Base-by-base conservation (phyloP, 2,888 invertebrate genomes). In the Dolomedes plantarius region DNA sequence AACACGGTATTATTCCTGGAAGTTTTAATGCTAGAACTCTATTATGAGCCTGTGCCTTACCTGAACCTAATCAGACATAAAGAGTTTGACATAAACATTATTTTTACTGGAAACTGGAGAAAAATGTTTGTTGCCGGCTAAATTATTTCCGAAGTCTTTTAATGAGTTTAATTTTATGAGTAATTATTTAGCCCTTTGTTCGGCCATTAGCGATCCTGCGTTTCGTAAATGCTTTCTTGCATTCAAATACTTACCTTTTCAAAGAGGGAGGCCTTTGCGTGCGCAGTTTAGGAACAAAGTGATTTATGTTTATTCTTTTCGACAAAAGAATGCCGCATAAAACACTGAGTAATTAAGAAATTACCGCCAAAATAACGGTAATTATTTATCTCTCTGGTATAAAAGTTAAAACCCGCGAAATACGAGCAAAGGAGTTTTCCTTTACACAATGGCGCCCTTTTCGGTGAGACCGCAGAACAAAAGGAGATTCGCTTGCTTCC, bases 121-220 rank as follows among this genome's bases (percentile, higher is more conserved):
- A 56, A 56, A 56, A 56, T 56, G 56, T 56, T 56, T 56, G 23
- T 56, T 56, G 56, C 56, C 56, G 56, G 56, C 23, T 56, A 56
- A 56, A 56, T 56, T 36, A 69, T 41, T 69, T 69, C 69, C 41
- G 69, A 41, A 69, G 28, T 27, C 39, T 50, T 65, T 56, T 78
- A 85, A 85, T 85, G 83, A 77, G 76, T 85, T 85, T 77, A 85
- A 85, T 85, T 72, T 85, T 77, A 73, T 77, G 83, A 85, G 62
- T 85, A 85, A 85, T 85, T 85, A 77, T 72, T 23, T 36, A 41
- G 27, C 56, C 56, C 27, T 77, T 85, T 85, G 83, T 85, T 77
- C 65, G 36, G 19, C 72, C 50, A 77, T 77, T 83, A 76, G 77
- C 31, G 39, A 36, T 56, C 68, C 64, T 28, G n/a, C 29, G 29